A percentile compares a stretch with the other conserved stretches of the same genome.
phyloP scores from a whole-genome alignment of 2,113 vertebrate species.

The Calypte anna region DNA sequence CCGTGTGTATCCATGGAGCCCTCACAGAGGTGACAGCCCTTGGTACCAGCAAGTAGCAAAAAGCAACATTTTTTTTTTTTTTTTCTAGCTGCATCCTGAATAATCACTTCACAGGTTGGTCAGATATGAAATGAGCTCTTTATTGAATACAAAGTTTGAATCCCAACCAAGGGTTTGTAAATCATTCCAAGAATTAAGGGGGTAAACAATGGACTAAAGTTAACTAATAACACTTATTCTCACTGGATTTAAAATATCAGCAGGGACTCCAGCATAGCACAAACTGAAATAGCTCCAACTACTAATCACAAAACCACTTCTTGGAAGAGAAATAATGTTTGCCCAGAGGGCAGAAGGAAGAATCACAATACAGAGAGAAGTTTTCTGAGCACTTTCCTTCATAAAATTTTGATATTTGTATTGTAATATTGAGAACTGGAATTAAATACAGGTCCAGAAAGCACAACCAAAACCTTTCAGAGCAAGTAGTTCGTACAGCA shows the following conservation, averaged over 20 bases:
- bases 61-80: too few relatives aligned
- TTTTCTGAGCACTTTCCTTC: not conserved
- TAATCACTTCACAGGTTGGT: not conserved
- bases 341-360: not conserved
- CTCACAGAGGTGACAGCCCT: too few relatives aligned
- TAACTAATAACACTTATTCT: slow-evolving; percentile 1
- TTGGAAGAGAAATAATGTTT: not conserved
- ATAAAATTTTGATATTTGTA: not conserved
- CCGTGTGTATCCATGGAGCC: rapidly evolving
- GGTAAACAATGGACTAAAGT: not conserved
- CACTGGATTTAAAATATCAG: not conserved
- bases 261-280: not conserved
- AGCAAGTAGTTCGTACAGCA: not conserved
- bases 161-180: slow-evolving; percentile 9
- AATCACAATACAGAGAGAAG: not conserved
- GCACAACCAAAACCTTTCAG: not conserved
- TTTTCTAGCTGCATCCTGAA: not conserved
- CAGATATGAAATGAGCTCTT: not conserved
- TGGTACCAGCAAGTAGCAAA: not conserved
- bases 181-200: not conserved
- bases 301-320: not conserved
- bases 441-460: not conserved
- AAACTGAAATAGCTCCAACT: not conserved
- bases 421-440: not conserved
- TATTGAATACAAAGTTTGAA: slow-evolving; percentile 28